Evolutionary conservation across 2,888 invertebrate species (phyloP).

Genomic region (Pemphredon lugubris): DNA sequence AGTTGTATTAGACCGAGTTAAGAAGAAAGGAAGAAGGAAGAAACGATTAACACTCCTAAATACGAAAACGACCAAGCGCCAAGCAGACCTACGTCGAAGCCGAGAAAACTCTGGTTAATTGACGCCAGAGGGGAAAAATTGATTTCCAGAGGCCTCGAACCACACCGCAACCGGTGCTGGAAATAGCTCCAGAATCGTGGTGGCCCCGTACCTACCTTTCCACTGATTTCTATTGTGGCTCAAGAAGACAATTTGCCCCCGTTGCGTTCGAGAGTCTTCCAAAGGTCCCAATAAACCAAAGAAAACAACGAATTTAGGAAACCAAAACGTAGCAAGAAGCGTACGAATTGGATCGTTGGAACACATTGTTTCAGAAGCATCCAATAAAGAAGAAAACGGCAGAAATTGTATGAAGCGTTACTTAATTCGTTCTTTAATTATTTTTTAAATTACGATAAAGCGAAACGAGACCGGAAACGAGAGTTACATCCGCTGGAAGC

Average conservation of each 20-base stretch:
- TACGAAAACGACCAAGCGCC: slow-evolving; percentile 21
- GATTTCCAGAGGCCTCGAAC: slow-evolving; percentile 58
- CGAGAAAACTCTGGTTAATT: slow-evolving; percentile 61
- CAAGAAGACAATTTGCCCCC: slow-evolving; percentile 25
- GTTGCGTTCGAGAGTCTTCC: slow-evolving; percentile 20
- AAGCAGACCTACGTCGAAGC: slow-evolving; percentile 63
- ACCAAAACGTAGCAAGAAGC: not conserved
- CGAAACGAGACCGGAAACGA: slow-evolving; percentile 19
- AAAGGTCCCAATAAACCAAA: slow-evolving; percentile 1
- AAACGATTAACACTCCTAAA: slow-evolving; percentile 55
- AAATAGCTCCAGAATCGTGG: slow-evolving; percentile 47
- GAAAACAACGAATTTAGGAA: not conserved
- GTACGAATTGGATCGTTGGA: too few species aligned
- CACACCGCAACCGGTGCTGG: slow-evolving; percentile 40
- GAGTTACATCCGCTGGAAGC: not conserved
- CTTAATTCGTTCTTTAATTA: not conserved
- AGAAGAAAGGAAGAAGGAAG: slow-evolving; percentile 34
- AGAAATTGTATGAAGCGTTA: not conserved
- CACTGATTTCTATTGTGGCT: slow-evolving; percentile 40
- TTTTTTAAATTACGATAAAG: not conserved
- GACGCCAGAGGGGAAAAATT: slow-evolving; percentile 61
- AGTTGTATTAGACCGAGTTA: slow-evolving; percentile 28
- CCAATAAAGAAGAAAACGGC: not conserved
- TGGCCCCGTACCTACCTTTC: slow-evolving; percentile 40
- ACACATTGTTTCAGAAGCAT: too few species aligned